Conservation (phyloP, 2,797 vertebrate genomes). For the Tachyglossus aculeatus region DNA sequence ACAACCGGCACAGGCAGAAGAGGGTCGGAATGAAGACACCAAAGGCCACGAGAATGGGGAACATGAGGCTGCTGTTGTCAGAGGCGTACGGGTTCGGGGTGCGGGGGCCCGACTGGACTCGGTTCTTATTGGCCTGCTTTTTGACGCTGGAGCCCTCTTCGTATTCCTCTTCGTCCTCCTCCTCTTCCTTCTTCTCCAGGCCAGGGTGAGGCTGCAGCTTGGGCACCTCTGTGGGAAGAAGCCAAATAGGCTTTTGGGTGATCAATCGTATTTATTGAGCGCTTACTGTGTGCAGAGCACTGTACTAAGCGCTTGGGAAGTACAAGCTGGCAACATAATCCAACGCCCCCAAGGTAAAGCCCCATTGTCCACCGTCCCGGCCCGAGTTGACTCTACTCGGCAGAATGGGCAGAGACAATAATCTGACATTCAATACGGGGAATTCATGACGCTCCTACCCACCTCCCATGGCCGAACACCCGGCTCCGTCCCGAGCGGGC, state of each 20-base stretch:
- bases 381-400: neutral
- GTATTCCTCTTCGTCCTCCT: conserved; percentile 86
- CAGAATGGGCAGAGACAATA: neutral
- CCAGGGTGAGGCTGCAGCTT: conserved; percentile 97
- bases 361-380: neutral
- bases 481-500: too few species aligned
- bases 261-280: too few species aligned
- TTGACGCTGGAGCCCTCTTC: conserved; percentile 87
- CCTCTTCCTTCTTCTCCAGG: conserved; percentile 90
- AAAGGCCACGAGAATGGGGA: conserved; percentile 97
- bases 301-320: too few species aligned
- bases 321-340: too few species aligned
- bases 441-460: neutral
- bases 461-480: neutral
- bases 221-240: conserved; percentile 85
- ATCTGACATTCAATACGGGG: neutral
- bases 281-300: too few species aligned
- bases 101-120: conserved; percentile 94
- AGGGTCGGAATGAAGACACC: conserved; percentile 99
- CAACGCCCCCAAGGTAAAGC: too few species aligned
- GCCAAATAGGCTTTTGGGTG: too few species aligned
- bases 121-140: conserved; percentile 84
- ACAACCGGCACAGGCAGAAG: conserved; percentile 98
- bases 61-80: conserved; percentile 99
- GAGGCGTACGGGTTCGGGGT: conserved; percentile 97